Base-by-base conservation (phyloP, 2,888 invertebrate genomes). In the Nymphalis c-album region DNA sequence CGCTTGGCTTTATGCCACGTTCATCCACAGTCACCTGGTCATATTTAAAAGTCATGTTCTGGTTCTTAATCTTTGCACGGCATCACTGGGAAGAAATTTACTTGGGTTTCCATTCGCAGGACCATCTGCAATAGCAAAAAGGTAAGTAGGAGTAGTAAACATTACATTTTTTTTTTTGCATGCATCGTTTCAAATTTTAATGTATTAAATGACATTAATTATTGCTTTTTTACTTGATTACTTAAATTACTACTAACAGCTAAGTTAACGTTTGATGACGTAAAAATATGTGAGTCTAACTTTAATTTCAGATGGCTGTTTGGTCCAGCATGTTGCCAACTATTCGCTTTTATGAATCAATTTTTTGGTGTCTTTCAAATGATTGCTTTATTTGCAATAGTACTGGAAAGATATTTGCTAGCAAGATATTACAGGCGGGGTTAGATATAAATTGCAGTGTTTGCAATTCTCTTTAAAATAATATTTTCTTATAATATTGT, bases 281-380 rank as follows among this genome's bases (percentile, higher is more conserved):
- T 22, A 16, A 51, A 22, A 6, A 51, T 6, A 31, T 55, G 13
- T 45, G 6, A 45, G 16, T 22, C 40, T 40, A 55, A 60, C 35
- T 53, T 63, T 60, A 31, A 22, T 87, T 88, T 70, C 82, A 93
- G 94, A 87, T 94, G 93, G 93, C 77, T 93, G 60, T 93, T 93
- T 77, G 93, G 93, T 53, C 79, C 88, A 69, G 83, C 89, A 67
- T 91, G 93, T 79, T 94, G 94, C 79, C 92, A 93, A 77, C 80
- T 93, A 64, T 93, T 90, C 75, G 93, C 92, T 68, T 93, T 93
- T 82, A 81, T 93, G 75, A 92, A 92, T 77, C 93, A 93, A 80
- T 91, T 93, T 76, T 87, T 93, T 79, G 93, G 93, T 80, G 86
- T 93, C 71, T 91, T 92, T 79, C 93, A 93, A 88, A 91, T 93